These are phyloP conservation scores for Syritta pipiens DNA, from an alignment of 2,888 invertebrate genomes.

Conservation along the genomic window DNA sequence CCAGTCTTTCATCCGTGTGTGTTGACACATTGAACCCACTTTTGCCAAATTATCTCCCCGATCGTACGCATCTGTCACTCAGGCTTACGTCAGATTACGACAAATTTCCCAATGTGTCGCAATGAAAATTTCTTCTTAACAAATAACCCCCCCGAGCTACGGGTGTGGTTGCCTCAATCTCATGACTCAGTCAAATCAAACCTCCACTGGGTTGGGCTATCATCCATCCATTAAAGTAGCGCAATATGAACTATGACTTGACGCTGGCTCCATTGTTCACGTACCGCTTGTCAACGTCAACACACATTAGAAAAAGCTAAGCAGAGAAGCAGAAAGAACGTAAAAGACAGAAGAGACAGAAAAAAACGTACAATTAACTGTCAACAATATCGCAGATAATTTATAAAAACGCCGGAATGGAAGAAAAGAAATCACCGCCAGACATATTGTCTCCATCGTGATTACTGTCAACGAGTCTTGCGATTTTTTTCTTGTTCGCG, in stretches of 20 bases:
- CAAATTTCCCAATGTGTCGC: too few relatives aligned
- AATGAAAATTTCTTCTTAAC: too few relatives aligned
- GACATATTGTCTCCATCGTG: slow-evolving; percentile 61
- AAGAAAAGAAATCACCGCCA: slow-evolving; percentile 51
- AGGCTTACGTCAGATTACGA: too few relatives aligned
- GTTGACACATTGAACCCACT: too few relatives aligned
- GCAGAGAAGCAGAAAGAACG: neutral
- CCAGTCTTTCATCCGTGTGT: too few relatives aligned
- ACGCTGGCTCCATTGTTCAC: slow-evolving; percentile 8
- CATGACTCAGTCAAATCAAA: slow-evolving; percentile 1
- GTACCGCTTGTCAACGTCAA: slow-evolving; percentile 23
- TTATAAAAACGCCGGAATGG: slow-evolving; percentile 21
- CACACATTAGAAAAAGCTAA: too few relatives aligned
- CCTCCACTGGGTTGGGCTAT: slow-evolving; percentile 19
- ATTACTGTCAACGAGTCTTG: slow-evolving; percentile 53
- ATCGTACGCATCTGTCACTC: too few relatives aligned
- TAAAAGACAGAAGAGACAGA: too few relatives aligned
- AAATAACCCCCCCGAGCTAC: too few relatives aligned
- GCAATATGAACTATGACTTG: slow-evolving; percentile 14
- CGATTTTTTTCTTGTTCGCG: slow-evolving; percentile 40
- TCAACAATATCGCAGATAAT: slow-evolving; percentile 8
- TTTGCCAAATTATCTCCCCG: too few relatives aligned
- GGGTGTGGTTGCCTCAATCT: slow-evolving; percentile 1
- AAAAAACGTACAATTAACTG: slow-evolving; percentile 17
- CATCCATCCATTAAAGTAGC: slow-evolving; percentile 9